Evolutionary conservation across 2,797 vertebrate species (phyloP).

Genomic region (Girardinus metallicus): DNA sequence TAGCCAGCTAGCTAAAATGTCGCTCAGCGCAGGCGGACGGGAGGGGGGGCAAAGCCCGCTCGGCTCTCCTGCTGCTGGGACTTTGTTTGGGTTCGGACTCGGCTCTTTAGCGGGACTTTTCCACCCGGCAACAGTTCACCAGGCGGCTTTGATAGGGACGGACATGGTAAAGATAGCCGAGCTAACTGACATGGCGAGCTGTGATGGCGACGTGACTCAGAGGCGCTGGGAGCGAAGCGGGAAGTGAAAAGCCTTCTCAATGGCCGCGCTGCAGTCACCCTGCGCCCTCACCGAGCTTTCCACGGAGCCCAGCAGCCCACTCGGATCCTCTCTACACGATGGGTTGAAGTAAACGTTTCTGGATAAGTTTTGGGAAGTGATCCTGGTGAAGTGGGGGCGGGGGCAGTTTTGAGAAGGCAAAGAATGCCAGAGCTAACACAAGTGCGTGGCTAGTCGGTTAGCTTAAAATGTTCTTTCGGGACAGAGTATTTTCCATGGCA

Average conservation of each 20-base stretch:
- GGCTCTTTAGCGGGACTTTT: background rate
- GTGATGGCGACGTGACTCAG: conserved; percentile 94
- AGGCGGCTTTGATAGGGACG: background rate
- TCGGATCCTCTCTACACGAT: background rate
- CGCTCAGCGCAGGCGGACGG: conserved; percentile 45
- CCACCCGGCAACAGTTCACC: background rate
- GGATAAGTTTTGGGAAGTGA: conserved; percentile 44
- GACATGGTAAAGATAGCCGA: conserved; percentile 57
- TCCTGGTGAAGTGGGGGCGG: conserved; percentile 38
- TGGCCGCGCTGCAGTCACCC: conserved; percentile 6
- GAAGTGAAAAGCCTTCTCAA: conserved; percentile 67
- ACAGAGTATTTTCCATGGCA: background rate
- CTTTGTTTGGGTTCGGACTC: background rate
- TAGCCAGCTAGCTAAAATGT: conserved; percentile 66
- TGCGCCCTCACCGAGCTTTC: background rate
- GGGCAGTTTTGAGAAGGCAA: conserved; percentile 52
- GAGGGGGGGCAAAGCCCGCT: conserved; percentile 19
- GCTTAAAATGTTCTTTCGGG: conserved; percentile 51
- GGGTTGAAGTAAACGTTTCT: conserved; percentile 7
- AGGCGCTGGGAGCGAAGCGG: conserved; percentile 82
- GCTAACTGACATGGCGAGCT: conserved; percentile 83
- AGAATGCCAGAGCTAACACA: conserved; percentile 68
- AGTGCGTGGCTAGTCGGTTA: conserved; percentile 66
- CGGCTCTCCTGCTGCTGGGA: background rate
- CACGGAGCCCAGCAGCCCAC: background rate